Base-by-base conservation (phyloP, 2,113 vertebrate genomes). In the Phrynosoma blainvillii region DNA sequence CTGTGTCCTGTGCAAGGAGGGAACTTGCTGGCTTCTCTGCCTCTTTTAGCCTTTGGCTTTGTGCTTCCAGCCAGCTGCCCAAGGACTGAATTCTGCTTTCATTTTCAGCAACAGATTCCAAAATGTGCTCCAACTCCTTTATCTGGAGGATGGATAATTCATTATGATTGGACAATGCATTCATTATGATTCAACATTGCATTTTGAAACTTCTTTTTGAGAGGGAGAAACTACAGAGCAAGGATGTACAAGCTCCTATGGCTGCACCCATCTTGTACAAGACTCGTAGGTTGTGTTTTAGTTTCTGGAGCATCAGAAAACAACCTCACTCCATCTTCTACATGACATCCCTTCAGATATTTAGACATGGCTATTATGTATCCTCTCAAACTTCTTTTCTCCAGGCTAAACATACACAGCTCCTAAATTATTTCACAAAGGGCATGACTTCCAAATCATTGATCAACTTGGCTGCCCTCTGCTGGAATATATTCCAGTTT, bases 21-120 rank as follows among this genome's bases (percentile, higher is more conserved):
- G 89, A 90, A 96, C 96, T 97, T 82, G 93, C 90, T 6, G 98
- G 97, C 1, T 87, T 97, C 90, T 90, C 96, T 71, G 96, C 94
- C 20, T 92, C 95, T 54, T 84, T 95, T 76, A 98, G 82, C 90
- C 97, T 96, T 70, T 96, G 89, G 14, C 93, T 95, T 90, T 98
- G 98, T 6, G 93, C 95, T 74, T 96, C 90, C 92, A 98, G 92
- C 98, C 98, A 99, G 88, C 75, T 93, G 90, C 3, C 85, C 74
- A 98, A 89, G 76, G 95, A 91, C 89, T 97, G 96, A 59, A 97
- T 96, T 88, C 95, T 97, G 86, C 89, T 95, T 89, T 98, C 97
- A 62, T 91, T 95, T 87, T 98, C 97, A 11, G 84, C 88, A 65
- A 97, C 93, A 40, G 84, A 94, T 92, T 97, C 97, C 93, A 98